Percentiles rank a stretch among this genome's conserved stretches.
phyloP scores from a whole-genome alignment of 1,140 invertebrate genomes.

The Drosophila ohnishii region DNA sequence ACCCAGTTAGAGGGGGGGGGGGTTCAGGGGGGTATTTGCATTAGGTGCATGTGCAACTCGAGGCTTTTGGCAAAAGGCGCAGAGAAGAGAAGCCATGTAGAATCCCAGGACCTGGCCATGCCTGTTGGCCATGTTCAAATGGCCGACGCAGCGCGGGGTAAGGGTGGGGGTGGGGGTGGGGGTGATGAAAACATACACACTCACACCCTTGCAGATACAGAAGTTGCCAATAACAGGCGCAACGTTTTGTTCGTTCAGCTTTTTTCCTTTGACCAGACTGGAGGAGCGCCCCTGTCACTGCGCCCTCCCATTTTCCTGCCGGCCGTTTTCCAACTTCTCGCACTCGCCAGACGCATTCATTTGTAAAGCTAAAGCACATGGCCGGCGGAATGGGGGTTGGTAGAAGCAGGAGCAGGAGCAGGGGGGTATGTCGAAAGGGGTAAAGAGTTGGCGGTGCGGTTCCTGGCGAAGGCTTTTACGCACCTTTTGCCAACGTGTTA shows the following conservation, averaged over 20 bases:
- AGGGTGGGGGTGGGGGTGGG: not conserved
- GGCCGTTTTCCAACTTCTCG: conserved; percentile 23
- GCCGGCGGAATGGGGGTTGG: not conserved
- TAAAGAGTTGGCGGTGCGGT: not conserved
- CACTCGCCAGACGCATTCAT: conserved; percentile 72
- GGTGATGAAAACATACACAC: not conserved
- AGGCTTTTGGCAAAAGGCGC: conserved; percentile 65
- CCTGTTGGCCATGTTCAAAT: conserved; percentile 78
- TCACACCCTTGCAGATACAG: conserved; percentile 35
- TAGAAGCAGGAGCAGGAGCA: not conserved
- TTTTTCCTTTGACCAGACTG: conserved; percentile 75
- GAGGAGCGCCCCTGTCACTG: conserved; percentile 21
- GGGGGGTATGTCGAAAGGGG: not conserved
- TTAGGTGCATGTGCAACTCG: conserved; percentile 78
- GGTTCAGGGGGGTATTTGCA: conserved; percentile 48
- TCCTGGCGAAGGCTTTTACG: conserved; percentile 57
- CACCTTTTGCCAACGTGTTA: conserved; percentile 77
- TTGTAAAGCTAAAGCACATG: conserved; percentile 72
- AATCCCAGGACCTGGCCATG: conserved; percentile 38
- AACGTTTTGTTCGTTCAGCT: conserved; percentile 68
- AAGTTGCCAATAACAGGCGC: conserved; percentile 77
- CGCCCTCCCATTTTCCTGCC: not conserved
- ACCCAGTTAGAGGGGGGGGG: conserved; percentile 15
- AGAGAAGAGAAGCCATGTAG: conserved; percentile 47
- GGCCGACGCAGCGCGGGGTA: conserved; percentile 30